These are phyloP conservation scores for Elephas maximus DNA, from an alignment of 2,113 vertebrate genomes.

Conservation along the genomic window DNA sequence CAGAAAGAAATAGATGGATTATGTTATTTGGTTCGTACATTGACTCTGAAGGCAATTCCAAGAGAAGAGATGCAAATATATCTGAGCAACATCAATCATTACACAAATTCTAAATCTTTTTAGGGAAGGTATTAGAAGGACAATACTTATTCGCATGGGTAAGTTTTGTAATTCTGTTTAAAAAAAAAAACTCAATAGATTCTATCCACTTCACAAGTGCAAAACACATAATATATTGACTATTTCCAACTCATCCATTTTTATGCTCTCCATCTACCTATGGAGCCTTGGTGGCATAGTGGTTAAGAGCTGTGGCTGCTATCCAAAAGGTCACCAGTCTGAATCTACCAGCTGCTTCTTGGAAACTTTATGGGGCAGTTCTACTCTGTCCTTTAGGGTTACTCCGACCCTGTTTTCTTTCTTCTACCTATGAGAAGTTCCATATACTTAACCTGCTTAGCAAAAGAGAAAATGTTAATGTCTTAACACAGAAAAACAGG, in stretches of 20 bases:
- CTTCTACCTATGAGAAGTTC: neutral
- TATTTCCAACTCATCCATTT: neutral
- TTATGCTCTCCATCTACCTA: too few species aligned
- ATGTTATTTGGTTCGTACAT: neutral
- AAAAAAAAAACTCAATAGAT: neutral
- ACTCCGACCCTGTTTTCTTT: too few species aligned
- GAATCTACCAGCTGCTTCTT: too few species aligned
- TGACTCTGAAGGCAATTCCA: neutral
- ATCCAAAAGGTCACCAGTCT: too few species aligned
- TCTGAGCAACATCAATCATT: neutral
- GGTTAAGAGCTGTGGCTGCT: too few species aligned
- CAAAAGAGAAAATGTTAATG: conserved; percentile 6
- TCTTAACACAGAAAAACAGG: neutral
- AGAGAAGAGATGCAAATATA: neutral
- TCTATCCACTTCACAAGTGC: neutral
- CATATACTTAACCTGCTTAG: neutral
- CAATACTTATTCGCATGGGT: neutral
- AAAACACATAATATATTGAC: neutral
- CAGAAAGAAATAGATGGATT: neutral
- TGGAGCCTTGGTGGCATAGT: too few species aligned
- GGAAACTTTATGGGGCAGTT: too few species aligned
- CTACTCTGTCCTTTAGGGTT: too few species aligned
- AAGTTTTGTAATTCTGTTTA: neutral
- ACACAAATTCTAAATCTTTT: neutral
- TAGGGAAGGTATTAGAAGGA: neutral